Evolutionary conservation across 2,113 vertebrate species (phyloP).

Genomic region (Aviceda subcristata): DNA sequence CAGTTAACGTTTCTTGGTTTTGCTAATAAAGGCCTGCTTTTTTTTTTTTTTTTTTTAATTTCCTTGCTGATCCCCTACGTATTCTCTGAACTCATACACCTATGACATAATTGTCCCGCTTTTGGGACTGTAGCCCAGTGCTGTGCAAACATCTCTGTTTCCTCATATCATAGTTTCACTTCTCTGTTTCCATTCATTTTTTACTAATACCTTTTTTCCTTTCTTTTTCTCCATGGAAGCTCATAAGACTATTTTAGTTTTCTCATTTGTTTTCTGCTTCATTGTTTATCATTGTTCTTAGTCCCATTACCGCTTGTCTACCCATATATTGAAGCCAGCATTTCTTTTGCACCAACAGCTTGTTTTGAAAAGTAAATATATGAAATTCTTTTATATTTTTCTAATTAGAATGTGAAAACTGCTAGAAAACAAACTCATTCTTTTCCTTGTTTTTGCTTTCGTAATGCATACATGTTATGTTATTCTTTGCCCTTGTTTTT

Average conservation of each 20-base stretch:
- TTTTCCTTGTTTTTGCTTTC: conserved; percentile 6
- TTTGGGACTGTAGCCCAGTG: not conserved
- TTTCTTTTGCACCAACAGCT: not conserved
- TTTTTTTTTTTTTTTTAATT: not conserved
- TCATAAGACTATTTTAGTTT: not conserved
- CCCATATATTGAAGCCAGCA: not conserved
- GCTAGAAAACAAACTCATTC: not conserved
- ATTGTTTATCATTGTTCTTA: not conserved
- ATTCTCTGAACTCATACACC: not conserved
- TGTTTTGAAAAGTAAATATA: conserved; percentile 1
- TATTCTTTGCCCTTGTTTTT: not conserved
- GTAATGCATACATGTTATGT: not conserved
- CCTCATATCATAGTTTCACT: not conserved
- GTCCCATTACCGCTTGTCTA: not conserved
- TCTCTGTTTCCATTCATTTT: not conserved
- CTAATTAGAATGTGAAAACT: not conserved
- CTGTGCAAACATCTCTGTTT: not conserved
- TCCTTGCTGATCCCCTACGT: not conserved
- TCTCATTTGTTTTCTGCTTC: not conserved
- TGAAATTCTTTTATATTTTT: not conserved
- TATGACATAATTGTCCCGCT: not conserved
- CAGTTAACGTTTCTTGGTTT: not conserved
- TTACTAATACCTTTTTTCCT: not conserved
- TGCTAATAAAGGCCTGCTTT: not conserved
- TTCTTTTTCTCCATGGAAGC: not conserved